Conservation (phyloP, 1,140 invertebrate species). For the Drosophila leontia region DNA sequence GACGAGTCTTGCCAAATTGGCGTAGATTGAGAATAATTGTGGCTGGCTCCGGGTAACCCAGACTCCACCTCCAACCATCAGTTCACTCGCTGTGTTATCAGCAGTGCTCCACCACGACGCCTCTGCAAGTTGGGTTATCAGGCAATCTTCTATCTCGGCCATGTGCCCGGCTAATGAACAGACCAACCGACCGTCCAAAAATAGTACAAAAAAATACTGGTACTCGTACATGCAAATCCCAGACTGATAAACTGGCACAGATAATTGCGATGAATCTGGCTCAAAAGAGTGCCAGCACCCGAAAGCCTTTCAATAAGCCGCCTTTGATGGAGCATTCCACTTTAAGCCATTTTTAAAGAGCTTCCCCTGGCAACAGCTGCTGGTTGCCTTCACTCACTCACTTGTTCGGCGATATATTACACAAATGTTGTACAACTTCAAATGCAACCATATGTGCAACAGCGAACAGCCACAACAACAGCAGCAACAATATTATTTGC, state of each 20-base stretch:
- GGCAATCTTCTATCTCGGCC: conserved; percentile 38
- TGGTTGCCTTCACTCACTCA: conserved; percentile 10
- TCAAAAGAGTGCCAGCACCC: not conserved
- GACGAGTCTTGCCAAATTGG: conserved; percentile 65
- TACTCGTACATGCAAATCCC: conserved; percentile 38
- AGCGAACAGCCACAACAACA: conserved; percentile 8
- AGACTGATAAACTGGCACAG: conserved; percentile 40
- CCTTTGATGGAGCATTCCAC: not conserved
- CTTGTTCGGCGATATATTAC: conserved; percentile 22
- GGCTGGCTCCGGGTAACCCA: conserved; percentile 11
- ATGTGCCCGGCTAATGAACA: conserved; percentile 39
- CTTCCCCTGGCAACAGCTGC: conserved; percentile 30
- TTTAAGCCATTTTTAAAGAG: conserved; percentile 11
- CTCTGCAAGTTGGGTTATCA: conserved; percentile 34
- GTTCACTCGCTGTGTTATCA: conserved; percentile 19
- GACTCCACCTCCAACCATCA: not conserved
- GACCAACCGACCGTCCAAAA: conserved; percentile 9
- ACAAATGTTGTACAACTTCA: conserved; percentile 39
- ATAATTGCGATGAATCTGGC: conserved; percentile 36
- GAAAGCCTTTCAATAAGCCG: conserved; percentile 1
- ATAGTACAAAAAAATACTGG: conserved; percentile 18
- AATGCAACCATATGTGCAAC: conserved; percentile 42
- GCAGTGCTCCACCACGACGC: conserved; percentile 9
- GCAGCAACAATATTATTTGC: conserved; percentile 31
- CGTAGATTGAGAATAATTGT: conserved; percentile 76